Evolutionary conservation across 2,797 vertebrate genomes (phyloP).

Genomic region (Gadopsis bispinosus): DNA sequence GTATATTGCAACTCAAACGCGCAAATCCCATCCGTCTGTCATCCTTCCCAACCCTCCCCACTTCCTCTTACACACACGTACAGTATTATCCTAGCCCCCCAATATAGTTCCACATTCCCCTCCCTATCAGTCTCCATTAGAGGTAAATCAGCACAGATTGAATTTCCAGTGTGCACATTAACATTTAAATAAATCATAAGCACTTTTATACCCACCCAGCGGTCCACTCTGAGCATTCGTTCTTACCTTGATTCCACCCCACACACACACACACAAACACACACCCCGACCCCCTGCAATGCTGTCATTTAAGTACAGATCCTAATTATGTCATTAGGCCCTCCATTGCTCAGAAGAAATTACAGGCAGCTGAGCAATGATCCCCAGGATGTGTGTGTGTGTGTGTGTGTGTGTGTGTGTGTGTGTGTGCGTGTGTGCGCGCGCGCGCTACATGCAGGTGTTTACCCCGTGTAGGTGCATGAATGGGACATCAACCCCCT

Average conservation of each 20-base stretch:
- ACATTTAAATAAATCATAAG: slow-evolving; percentile 58
- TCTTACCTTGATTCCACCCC: slow-evolving; percentile 7
- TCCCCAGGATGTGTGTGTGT: neutral
- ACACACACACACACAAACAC: no score
- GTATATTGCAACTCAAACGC: neutral
- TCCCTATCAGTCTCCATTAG: slow-evolving; percentile 59
- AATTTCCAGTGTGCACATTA: slow-evolving; percentile 47
- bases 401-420: neutral
- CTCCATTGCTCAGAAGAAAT: slow-evolving; percentile 30
- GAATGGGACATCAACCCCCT: slow-evolving; percentile 38
- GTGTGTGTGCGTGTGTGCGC: neutral
- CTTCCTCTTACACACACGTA: slow-evolving; percentile 1
- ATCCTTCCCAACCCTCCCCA: neutral
- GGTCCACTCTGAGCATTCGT: neutral
- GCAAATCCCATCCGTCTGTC: slow-evolving; percentile 17
- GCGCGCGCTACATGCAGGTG: slow-evolving; percentile 7
- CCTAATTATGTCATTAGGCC: slow-evolving; percentile 50
- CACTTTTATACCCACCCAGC: slow-evolving; percentile 25
- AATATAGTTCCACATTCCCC: slow-evolving; percentile 4
- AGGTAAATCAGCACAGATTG: slow-evolving; percentile 55
- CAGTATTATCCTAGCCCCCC: neutral
- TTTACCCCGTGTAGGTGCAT: slow-evolving; percentile 16
- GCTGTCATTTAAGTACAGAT: slow-evolving; percentile 42
- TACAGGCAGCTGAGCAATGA: slow-evolving; percentile 21
- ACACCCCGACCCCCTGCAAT: slow-evolving; percentile 9